Base-by-base conservation (phyloP, 2,888 invertebrate genomes). In the Diabrotica balteata region DNA sequence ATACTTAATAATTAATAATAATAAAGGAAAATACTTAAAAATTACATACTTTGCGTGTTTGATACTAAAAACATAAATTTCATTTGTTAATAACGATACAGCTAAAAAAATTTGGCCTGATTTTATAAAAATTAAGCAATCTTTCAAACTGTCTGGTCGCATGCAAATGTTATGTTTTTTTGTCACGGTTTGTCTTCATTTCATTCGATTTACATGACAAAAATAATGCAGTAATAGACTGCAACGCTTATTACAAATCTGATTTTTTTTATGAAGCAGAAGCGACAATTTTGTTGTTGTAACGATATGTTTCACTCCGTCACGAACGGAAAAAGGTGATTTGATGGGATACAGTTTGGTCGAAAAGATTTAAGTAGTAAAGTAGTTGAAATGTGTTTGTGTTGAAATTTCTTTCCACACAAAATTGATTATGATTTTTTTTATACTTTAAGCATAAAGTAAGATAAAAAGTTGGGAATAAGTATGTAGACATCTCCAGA, bases 151-250 rank as follows among this genome's bases (percentile, higher is more conserved):
- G 59, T 53, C 32, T 32, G 47, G 51, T 69, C 54, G 69, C 66
- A 66, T 69, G 66, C 66, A 59, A 66, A 66, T 60, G 66, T 69
- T 51, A 66, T 63, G 59, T 69, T 69, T 59, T 61, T 69, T 66
- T 58, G 8, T 22, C 58, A 55, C 62, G 54, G 58, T 69, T 69
- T 69, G 69, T 69, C 69, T 66, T 69, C 69, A 69, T 69, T 66
- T 66, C 49, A 17, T 69, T 44, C 66, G 50, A 57, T 64, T 68
- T 51, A 54, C 59, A 60, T 54, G 54, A 59, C 60, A 60, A 53
- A 64, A 60, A 32, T 68, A 68, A 68, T 68, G 49, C 60, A 45
- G 64, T 51, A 64, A 51, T 64, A 66, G 54, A 53, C 54, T 59
- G 44, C 47, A 32, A 53, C 43, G 49, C 59, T 54, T 59, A 54